A percentile compares a stretch with the other conserved stretches of the same genome.
These are phyloP conservation scores for Neomorphus geoffroyi DNA, from an alignment of 2,797 vertebrate genomes.

Conservation along the genomic window DNA sequence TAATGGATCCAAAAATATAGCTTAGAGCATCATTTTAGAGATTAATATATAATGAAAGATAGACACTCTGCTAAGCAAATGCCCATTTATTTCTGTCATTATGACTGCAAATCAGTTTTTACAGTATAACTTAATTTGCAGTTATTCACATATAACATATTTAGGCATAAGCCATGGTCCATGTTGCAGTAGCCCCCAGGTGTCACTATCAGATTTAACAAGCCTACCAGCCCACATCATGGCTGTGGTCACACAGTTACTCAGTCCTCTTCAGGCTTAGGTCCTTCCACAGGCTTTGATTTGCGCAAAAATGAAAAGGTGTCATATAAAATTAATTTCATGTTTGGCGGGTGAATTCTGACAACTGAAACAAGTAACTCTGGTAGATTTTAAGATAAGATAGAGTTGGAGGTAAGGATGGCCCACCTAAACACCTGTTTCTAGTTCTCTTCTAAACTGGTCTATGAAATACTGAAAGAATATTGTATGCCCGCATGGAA, in stretches of 20 bases:
- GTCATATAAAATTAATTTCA: not conserved
- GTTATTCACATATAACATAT: not conserved
- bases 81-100: not conserved
- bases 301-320: not conserved
- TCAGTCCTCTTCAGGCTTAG: not conserved
- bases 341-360: not conserved
- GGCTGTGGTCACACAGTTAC: not conserved
- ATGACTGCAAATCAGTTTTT: not conserved
- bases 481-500: not conserved
- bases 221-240: not conserved
- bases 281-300: not conserved
- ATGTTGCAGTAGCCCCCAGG: not conserved
- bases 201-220: slow-evolving; percentile 8
- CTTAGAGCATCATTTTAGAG: not conserved
- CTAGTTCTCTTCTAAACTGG: not conserved
- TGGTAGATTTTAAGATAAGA: not conserved
- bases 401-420: not conserved
- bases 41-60: not conserved
- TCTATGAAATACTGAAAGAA: not conserved
- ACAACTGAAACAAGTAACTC: not conserved
- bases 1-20: not conserved
- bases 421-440: not conserved
- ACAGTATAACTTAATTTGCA: not conserved
- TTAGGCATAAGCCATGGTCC: not conserved
- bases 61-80: not conserved